Evolutionary conservation across 2,888 invertebrate genomes (phyloP).

Genomic region (Rhamphomyia laevipes): DNA sequence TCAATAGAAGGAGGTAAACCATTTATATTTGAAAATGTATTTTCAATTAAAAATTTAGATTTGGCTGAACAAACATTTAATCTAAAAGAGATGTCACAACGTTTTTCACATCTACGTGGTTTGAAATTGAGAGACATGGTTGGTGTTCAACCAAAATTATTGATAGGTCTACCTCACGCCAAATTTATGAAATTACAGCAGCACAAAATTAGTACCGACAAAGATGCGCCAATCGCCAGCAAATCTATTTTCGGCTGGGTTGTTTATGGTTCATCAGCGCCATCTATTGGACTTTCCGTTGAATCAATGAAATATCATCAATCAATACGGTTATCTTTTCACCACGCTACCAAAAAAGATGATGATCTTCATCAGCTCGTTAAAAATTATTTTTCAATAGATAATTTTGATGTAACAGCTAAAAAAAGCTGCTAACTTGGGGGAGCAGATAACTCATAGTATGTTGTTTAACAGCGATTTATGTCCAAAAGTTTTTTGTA

Average conservation of each 20-base stretch:
- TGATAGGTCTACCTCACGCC: slow-evolving; percentile 2
- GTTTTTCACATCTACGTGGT: background rate
- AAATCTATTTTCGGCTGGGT: slow-evolving; percentile 7
- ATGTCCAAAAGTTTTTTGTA: no score
- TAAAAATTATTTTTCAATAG: slow-evolving; percentile 5
- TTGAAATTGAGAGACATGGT: background rate
- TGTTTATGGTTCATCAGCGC: slow-evolving; percentile 1
- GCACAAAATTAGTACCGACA: background rate
- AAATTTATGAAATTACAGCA: background rate
- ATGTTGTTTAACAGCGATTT: no score
- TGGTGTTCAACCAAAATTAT: slow-evolving; percentile 1
- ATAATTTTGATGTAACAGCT: slow-evolving; percentile 6
- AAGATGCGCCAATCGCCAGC: slow-evolving; percentile 3
- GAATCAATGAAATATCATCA: background rate
- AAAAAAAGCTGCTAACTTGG: no score
- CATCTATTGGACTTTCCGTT: background rate
- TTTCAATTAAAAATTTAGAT: slow-evolving; percentile 1
- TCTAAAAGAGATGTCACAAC: background rate
- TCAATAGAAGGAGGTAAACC: background rate
- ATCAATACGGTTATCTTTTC: background rate
- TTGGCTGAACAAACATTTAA: slow-evolving; percentile 1
- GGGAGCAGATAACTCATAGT: no score
- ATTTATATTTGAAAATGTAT: slow-evolving; percentile 1
- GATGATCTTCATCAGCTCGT: slow-evolving; percentile 3
- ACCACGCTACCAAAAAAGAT: background rate